Evolutionary conservation across 2,113 vertebrate species (phyloP).

Genomic region (Verasper variegatus): DNA sequence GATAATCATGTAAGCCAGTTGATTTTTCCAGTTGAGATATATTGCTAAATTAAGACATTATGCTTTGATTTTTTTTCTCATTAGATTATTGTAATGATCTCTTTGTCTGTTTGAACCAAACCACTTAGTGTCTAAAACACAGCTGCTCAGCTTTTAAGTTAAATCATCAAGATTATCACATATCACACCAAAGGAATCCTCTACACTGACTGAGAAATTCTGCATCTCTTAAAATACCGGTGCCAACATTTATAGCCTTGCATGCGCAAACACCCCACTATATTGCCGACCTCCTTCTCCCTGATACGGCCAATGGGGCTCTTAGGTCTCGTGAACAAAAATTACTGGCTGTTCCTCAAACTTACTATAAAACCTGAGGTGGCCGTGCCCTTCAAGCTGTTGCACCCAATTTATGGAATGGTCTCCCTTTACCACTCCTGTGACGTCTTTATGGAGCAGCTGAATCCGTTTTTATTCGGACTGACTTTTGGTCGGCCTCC

Average conservation of each 20-base stretch:
- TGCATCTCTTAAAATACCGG: not conserved
- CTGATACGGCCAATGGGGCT: not conserved
- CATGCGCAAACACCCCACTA: not conserved
- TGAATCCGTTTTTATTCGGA: not conserved
- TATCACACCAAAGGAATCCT: not conserved
- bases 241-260: not conserved
- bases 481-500: not conserved
- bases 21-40: not conserved
- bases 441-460: not conserved
- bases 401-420: conserved; percentile 2
- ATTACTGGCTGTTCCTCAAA: not conserved
- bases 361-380: not conserved
- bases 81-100: not conserved
- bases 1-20: not conserved
- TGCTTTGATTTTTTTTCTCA: not conserved
- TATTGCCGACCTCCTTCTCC: not conserved
- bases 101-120: not conserved
- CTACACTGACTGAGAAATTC: not conserved
- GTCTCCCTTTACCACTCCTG: not conserved
- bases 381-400: not conserved
- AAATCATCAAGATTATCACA: not conserved
- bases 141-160: not conserved
- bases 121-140: not conserved
- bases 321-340: not conserved
- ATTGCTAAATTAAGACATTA: not conserved